A percentile compares a stretch with the other conserved stretches of the same genome.
phyloP scores from a whole-genome alignment of 2,888 invertebrate species.

The Odontothrips loti region DNA sequence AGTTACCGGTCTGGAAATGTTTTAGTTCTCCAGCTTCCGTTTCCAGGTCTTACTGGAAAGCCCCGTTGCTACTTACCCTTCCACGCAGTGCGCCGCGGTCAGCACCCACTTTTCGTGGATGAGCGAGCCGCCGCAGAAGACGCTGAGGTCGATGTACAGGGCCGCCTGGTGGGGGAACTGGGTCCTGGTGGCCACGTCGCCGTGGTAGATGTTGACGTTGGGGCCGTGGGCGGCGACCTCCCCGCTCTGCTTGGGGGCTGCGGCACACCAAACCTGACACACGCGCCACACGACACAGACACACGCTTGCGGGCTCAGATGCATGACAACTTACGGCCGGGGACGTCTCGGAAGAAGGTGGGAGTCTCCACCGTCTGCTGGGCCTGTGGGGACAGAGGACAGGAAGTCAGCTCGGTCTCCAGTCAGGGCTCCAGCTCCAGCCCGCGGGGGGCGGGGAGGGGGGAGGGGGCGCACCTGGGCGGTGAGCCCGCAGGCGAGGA shows the following conservation, averaged over 20 bases:
- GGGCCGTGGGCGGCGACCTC: not conserved
- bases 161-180: constrained; percentile 9
- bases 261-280: not conserved
- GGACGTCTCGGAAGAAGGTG: constrained; percentile 11
- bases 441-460: too few species aligned
- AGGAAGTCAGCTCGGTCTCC: not conserved
- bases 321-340: not conserved
- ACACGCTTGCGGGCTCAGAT: too few species aligned
- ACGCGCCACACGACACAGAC: too few species aligned
- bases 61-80: constrained; percentile 62
- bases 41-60: too few species aligned
- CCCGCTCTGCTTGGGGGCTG: not conserved
- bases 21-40: too few species aligned
- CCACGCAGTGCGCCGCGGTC: constrained; percentile 87
- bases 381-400: not conserved
- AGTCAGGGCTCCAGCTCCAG: not conserved
- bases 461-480: not conserved
- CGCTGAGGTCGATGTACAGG: constrained; percentile 12
- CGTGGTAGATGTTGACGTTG: not conserved
- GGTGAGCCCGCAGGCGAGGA: not conserved
- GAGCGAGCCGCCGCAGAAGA: constrained; percentile 75
- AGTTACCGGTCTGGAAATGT: too few species aligned
- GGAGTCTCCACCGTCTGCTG: not conserved
- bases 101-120: constrained; percentile 80
- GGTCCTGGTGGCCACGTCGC: not conserved